Base-by-base conservation (phyloP, 2,113 vertebrate species). In the Anseranas semipalmata region DNA sequence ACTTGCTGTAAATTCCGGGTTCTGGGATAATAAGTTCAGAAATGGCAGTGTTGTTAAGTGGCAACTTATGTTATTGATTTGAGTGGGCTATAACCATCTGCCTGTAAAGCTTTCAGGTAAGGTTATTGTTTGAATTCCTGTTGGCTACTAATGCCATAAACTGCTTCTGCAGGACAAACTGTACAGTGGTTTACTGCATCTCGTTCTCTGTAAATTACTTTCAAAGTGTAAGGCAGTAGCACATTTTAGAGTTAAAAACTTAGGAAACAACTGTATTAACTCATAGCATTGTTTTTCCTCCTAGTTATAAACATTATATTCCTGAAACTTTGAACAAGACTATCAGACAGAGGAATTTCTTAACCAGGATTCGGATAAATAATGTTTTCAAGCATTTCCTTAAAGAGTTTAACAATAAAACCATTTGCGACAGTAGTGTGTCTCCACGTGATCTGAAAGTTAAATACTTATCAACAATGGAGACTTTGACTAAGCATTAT, bases 351-450 rank as follows among this genome's bases (percentile, higher is more conserved):
- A 99, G 99, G 93, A 99, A 99, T 83, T 89, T 99, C 86, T 94
- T 99, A 82, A 99, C 99, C 15, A 98, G 99, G 76, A 98, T 99
- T 84, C 98, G 99, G 56, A 99, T 99, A 96, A 99, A 98, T 93
- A 99, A 99, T 5, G 99, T 99, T 74, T 99, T 99, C 96, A 99
- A 99, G 97, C 99, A 99, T 91, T 99, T 99, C 96, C 98, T 99
- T 4, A 99, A 98, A 15, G 99, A 99, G 94, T 99, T 99, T 95
- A 99, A 99, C 97, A 98, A 97, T 72, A 99, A 98, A 97, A 99
- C 99, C 53, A 98, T 99, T 67, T 98, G 98, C 9, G 99, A 99
- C 94, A 98, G 99, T 93, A 99, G 98, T 5, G 99, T 99, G 90
- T 98, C 98, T 3, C 97, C 97, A 0, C 99, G 99, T 7, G 99